Evolutionary conservation across 2,888 invertebrate genomes (phyloP), one percentile per base, ranked within the genome.

Genomic region (Lepidocyrtinus sp.): DNA sequence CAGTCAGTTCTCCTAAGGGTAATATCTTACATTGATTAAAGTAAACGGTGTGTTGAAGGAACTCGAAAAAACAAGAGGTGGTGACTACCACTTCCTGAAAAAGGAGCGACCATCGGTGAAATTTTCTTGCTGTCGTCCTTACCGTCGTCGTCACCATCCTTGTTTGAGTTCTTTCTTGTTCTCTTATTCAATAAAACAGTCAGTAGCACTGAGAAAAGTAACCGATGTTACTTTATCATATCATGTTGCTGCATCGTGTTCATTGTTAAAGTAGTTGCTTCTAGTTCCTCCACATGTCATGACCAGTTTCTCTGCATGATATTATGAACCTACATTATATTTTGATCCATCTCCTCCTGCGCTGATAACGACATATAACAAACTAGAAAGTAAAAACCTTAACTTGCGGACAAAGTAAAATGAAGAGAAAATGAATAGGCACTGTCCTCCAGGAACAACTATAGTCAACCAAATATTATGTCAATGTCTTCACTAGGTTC

Each of bases 1-100:
- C n/a, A 55, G 55, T 55, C 7, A 12, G 5, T 36, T 36, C 36
- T 12, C 12, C 36, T 12, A 36, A 36, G 36, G 36, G 55, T 3
- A n/a, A 7, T 55, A n/a, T n/a, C 17, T 55, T n/a, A 55, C 55
- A 55, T 55, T 55, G 55, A 36, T 36, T 36, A 36, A n/a, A n/a
- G 36, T 36, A 36, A 36, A 36, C 36, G 12, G 5, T 36, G 36
- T 36, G 70, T 45, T 25, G 45, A 71, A 65, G 64, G 71, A 76
- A 71, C 72, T 72, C 68, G 22, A 55, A 67, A 46, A 62, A 36
- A 65, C 67, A 45, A 67, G 46, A 27, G 62, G 65, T 77, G 65
- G 68, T 72, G 61, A 72, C 67, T 72, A 74, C 64, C 22, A 68
- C 68, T 79, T 79, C 74, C 79, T 79, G 74, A 67, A 61, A 72